phyloP scores from a whole-genome alignment of 2,888 invertebrate genomes.

The Geotrupes spiniger region DNA sequence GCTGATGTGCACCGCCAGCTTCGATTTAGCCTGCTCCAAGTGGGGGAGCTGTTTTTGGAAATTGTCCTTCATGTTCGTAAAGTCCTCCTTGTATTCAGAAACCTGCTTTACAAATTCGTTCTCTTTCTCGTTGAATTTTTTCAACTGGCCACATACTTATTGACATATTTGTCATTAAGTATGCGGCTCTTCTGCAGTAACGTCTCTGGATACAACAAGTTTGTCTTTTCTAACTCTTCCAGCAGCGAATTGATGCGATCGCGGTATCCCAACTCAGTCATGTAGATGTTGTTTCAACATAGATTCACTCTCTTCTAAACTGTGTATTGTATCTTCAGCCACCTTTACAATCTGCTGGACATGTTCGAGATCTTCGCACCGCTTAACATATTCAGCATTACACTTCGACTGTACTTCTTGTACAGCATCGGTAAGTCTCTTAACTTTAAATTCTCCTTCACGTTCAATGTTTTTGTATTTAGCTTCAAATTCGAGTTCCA shows the following conservation, averaged over 20 bases:
- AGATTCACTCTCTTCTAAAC: constrained; percentile 37
- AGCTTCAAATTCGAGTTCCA: constrained; percentile 34
- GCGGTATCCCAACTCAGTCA: constrained; percentile 44
- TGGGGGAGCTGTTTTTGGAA: constrained; percentile 42
- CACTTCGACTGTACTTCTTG: constrained; percentile 51
- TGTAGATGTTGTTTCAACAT: constrained; percentile 40
- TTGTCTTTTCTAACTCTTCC: constrained; percentile 68
- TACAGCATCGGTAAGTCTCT: constrained; percentile 36
- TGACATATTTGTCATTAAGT: constrained; percentile 65
- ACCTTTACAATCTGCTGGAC: constrained; percentile 46
- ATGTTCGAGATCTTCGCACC: constrained; percentile 49
- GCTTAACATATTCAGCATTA: constrained; percentile 57
- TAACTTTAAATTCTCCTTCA: constrained; percentile 34
- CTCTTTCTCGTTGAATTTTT: constrained; percentile 57
- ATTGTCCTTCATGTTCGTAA: constrained; percentile 36
- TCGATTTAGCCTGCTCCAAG: constrained; percentile 53
- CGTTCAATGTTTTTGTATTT: constrained; percentile 34
- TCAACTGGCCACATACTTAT: constrained; percentile 59
- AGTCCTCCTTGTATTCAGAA: constrained; percentile 40
- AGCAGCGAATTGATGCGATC: constrained; percentile 56
- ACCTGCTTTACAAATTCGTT: constrained; percentile 49
- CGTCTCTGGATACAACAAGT: constrained; percentile 71
- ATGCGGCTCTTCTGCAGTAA: constrained; percentile 71
- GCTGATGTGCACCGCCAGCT: constrained; percentile 48
- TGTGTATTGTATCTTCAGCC: constrained; percentile 47